Evolutionary conservation across 2,797 vertebrate species (phyloP), one percentile per base, ranked within the genome.

Genomic region (Anguilla anguilla): DNA sequence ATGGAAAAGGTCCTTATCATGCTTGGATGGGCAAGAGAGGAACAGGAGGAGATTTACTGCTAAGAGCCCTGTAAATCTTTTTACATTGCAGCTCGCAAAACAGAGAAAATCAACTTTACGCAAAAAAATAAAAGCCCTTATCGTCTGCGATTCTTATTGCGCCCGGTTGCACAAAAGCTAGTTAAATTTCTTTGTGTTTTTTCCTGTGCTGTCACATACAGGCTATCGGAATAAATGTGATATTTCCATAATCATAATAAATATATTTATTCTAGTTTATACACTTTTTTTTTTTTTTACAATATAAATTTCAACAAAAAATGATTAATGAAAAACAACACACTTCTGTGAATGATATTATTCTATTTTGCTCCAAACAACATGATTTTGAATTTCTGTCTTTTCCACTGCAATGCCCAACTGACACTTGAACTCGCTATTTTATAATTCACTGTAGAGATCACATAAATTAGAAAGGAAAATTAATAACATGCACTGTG

Each of bases 1-100:
- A 96, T 96, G 96, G 96, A 95, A 95, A 96, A 95, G 95, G 95
- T 94, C 95, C 96, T 97, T 94, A 95, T 95, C 96, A 96, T 96
- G 97, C 96, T 96, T 95, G 93, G 86, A 93, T 96, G 95, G 93
- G 93, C 96, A 96, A 94, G 94, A 94, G 95, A 94, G 94, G 95
- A 95, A 94, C 93, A 90, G 93, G 90, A 89, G 91, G 92, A 96
- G 96, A 97, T 97, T 96, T 96, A 97, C 90, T 91, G 91, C 93
- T 92, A 90, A 90, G 90, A 91, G 94, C 93, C 84, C 96, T 96
- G 95, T 96, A 96, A 96, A 96, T 96, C 95, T 95, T 93, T 92
- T 93, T 91, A 88, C 93, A 93, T 95, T 95, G 94, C 88, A 89
- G 91, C 89, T 93, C 89, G 91, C 67, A 67, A 77, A 88, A 46